Base-by-base conservation (phyloP, 2,888 invertebrate genomes). In the Plemyria rubiginata region DNA sequence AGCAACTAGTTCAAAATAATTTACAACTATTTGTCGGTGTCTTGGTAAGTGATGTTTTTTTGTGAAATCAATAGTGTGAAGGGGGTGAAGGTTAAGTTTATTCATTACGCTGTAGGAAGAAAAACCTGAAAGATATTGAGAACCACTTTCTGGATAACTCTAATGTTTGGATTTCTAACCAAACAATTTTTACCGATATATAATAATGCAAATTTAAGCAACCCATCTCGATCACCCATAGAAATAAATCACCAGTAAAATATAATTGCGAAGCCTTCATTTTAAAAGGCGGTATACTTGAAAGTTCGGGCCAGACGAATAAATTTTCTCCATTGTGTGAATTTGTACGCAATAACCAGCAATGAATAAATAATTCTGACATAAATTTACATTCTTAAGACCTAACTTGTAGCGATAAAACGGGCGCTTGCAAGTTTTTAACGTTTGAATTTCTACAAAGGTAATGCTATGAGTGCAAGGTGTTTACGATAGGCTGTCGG, bases 321-420 rank as follows among this genome's bases (percentile, higher is more conserved):
- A 84, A 84, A 84, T 86, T 86, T 74, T 60, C 71, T 64, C 78
- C 78, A 81, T 85, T 86, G 84, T 85, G 77, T 77, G 81, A 82
- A 82, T 84, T 82, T 80, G 76, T 78, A 78, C 78, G 76, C 77
- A 81, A 85, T 85, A 84, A 80, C 78, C 78, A 73, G 79, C 84
- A 81, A 84, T 85, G 81, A 85, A 86, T 85, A 82, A 82, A 84
- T 85, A 84, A 81, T 81, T 73, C 76, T 78, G 76, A 77, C 76
- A 77, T 77, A 79, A 84, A 84, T 84, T 84, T 80, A 78, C 75
- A 81, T 80, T 78, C 72, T 71, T 74, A 72, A 73, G 73, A 74
- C 77, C 76, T 79, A 76, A 76, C 76, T 78, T 78, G 77, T 75
- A 70, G 68, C 62, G 68, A 72, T 79, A 78, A 81, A 76, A 70